Conservation (phyloP, 2,888 invertebrate species). For the Embidobia sp. region DNA sequence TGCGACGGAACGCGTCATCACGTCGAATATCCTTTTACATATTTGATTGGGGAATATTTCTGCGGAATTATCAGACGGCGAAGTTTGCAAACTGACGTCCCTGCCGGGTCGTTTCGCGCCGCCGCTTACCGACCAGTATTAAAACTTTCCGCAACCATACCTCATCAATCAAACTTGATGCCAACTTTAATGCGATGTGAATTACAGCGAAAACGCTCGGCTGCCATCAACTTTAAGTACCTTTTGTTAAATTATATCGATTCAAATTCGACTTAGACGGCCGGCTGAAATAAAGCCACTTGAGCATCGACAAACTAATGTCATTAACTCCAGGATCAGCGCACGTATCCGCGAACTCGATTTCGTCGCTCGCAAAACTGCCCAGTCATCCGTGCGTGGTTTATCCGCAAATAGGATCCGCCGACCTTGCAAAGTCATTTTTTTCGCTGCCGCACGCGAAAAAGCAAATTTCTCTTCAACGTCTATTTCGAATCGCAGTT, state of each 20-base stretch:
- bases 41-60: slow-evolving; percentile 47
- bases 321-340: too few relatives aligned
- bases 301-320: neutral
- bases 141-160: slow-evolving; percentile 56
- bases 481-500: too few relatives aligned
- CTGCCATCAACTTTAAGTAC: slow-evolving; percentile 51
- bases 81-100: slow-evolving; percentile 56
- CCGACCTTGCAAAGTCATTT: too few relatives aligned
- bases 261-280: slow-evolving; percentile 28
- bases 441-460: too few relatives aligned
- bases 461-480: too few relatives aligned
- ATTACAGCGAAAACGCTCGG: slow-evolving; percentile 57
- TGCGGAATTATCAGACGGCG: slow-evolving; percentile 41
- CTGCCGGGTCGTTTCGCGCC: slow-evolving; percentile 47
- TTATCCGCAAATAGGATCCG: too few relatives aligned
- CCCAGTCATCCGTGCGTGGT: too few relatives aligned
- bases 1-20: slow-evolving; percentile 5
- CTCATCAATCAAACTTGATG: slow-evolving; percentile 58
- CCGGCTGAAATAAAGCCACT: slow-evolving; percentile 5
- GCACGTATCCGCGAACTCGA: too few relatives aligned
- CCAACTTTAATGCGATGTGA: slow-evolving; percentile 60
- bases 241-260: slow-evolving; percentile 52
- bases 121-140: slow-evolving; percentile 41
- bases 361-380: too few relatives aligned
- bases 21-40: slow-evolving; percentile 38